These are phyloP conservation scores for Drosophila falleni DNA, from an alignment of 2,888 invertebrate species.

Conservation along the genomic window DNA sequence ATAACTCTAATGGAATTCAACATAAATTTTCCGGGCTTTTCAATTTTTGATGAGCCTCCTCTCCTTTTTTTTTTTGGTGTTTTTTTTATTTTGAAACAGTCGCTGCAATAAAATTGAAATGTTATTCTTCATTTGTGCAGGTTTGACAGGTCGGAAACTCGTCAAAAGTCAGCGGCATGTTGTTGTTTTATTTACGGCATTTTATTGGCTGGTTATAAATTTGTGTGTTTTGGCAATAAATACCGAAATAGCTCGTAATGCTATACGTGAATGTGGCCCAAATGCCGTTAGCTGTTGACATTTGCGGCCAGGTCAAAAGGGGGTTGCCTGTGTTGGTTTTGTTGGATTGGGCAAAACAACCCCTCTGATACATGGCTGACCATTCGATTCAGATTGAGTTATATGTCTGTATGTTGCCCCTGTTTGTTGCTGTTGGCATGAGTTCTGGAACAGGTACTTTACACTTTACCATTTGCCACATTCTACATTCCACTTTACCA, in stretches of 20 bases:
- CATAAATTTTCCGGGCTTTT: slow-evolving; percentile 76
- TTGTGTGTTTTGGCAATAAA: slow-evolving; percentile 75
- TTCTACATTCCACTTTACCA: slow-evolving; percentile 15
- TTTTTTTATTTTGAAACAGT: slow-evolving; percentile 29
- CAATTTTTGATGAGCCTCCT: slow-evolving; percentile 67
- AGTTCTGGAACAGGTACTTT: slow-evolving; percentile 44
- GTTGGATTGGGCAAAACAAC: slow-evolving; percentile 35
- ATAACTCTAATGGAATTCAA: slow-evolving; percentile 80
- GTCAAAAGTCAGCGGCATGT: slow-evolving; percentile 63
- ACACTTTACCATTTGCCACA: slow-evolving; percentile 37
- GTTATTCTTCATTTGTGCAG: slow-evolving; percentile 45
- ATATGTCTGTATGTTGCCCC: slow-evolving; percentile 18
- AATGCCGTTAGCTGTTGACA: slow-evolving; percentile 65
- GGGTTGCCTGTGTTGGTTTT: not conserved
- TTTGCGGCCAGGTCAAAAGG: slow-evolving; percentile 47
- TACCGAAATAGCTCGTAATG: slow-evolving; percentile 55
- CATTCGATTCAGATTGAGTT: slow-evolving; percentile 48
- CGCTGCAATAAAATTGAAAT: slow-evolving; percentile 75
- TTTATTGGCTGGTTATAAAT: slow-evolving; percentile 77
- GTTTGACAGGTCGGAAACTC: slow-evolving; percentile 19
- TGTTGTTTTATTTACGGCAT: slow-evolving; percentile 51
- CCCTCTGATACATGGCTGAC: slow-evolving; percentile 51
- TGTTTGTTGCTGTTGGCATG: slow-evolving; percentile 20
- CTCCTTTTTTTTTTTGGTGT: slow-evolving; percentile 14
- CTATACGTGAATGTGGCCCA: slow-evolving; percentile 32